Evolutionary conservation across 2,888 invertebrate genomes (phyloP).

Genomic region (Philereme vetulata): DNA sequence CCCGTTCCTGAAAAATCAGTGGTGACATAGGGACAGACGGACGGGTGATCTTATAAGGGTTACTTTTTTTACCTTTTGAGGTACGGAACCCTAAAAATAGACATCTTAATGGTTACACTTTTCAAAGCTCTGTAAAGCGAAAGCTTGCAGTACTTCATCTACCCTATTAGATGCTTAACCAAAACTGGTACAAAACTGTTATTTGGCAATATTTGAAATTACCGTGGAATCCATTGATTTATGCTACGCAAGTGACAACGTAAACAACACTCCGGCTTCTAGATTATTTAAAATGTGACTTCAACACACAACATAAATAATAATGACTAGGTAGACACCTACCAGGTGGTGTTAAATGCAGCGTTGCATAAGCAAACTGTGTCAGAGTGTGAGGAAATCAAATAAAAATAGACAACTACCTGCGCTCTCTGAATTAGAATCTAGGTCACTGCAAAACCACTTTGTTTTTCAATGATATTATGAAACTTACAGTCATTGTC

Average conservation of each 20-base stretch:
- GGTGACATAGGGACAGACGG: too few species aligned
- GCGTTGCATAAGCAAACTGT: slow-evolving; percentile 48
- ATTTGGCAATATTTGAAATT: slow-evolving; percentile 14
- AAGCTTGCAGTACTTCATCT: too few species aligned
- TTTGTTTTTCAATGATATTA: slow-evolving; percentile 36
- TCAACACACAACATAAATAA: slow-evolving; percentile 3
- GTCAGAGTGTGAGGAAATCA: slow-evolving; percentile 63
- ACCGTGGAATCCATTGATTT: slow-evolving; percentile 16
- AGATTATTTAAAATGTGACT: slow-evolving; percentile 10
- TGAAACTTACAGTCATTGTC: slow-evolving; percentile 26
- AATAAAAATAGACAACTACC: slow-evolving; percentile 63
- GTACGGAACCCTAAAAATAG: too few species aligned
- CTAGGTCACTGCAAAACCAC: slow-evolving; percentile 46
- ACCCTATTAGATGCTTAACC: slow-evolving; percentile 1
- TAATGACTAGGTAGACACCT: slow-evolving; percentile 2
- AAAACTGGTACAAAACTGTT: neutral
- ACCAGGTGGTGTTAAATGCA: slow-evolving; percentile 11
- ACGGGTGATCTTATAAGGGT: too few species aligned
- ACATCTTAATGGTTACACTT: slow-evolving; percentile 14
- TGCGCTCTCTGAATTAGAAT: slow-evolving; percentile 58
- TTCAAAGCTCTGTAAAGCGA: too few species aligned
- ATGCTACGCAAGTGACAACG: slow-evolving; percentile 10
- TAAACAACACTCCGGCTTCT: slow-evolving; percentile 12
- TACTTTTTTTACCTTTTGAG: too few species aligned
- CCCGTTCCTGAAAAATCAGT: too few species aligned